A percentile compares a stretch with the other conserved stretches of the same genome.
These are phyloP conservation scores for Himalopsyche japonica DNA, from an alignment of 2,888 invertebrate genomes.

Conservation along the genomic window DNA sequence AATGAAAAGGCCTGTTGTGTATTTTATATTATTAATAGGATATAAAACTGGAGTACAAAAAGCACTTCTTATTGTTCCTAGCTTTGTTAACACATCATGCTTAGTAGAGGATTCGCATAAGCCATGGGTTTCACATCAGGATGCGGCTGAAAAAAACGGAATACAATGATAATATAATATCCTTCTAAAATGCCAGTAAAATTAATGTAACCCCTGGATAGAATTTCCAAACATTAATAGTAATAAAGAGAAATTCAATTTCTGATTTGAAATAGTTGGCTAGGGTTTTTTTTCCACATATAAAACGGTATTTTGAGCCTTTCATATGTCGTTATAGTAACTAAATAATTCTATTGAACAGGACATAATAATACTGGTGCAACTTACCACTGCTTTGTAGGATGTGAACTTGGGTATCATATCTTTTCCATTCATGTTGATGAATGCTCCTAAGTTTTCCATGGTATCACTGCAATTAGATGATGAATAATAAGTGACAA, in stretches of 20 bases:
- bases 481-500: constrained; percentile 4
- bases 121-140: constrained; percentile 97
- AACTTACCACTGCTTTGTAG: constrained; percentile 91
- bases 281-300: too few species aligned
- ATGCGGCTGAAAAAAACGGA: constrained; percentile 77
- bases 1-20: constrained; percentile 8
- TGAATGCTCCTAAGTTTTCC: constrained; percentile 98
- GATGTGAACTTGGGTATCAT: constrained; percentile 88
- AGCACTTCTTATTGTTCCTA: constrained; percentile 1
- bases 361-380: neutral
- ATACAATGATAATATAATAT: too few species aligned
- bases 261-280: too few species aligned
- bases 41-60: constrained; percentile 9
- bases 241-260: too few species aligned
- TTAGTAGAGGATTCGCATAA: constrained; percentile 87
- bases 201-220: too few species aligned
- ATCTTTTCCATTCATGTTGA: constrained; percentile 89
- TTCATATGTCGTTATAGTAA: too few species aligned
- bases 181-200: too few species aligned
- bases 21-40: neutral
- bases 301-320: too few species aligned
- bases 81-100: constrained; percentile 69
- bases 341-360: too few species aligned
- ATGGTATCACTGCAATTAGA: constrained; percentile 86
- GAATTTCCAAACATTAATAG: too few species aligned